Evolutionary conservation across 2,113 vertebrate genomes (phyloP).

Genomic region (Corynorhinus townsendii): DNA sequence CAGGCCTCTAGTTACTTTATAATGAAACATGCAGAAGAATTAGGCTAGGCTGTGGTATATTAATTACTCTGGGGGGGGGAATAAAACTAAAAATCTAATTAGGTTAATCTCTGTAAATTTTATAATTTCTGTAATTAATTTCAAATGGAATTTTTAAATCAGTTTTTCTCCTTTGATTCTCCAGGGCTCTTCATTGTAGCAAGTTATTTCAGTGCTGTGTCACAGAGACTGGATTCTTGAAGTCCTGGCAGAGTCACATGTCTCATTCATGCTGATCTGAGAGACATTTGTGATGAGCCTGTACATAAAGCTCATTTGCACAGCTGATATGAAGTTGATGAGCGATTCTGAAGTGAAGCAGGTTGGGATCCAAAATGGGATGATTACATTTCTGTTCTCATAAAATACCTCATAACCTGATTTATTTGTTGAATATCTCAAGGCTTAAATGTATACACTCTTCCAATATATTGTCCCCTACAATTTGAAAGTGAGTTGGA

Average conservation of each 20-base stretch:
- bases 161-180: constrained; percentile 27
- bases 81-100: background rate
- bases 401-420: background rate
- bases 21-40: background rate
- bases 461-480: background rate
- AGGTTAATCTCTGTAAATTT: constrained; percentile 59
- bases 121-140: constrained; percentile 60
- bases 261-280: background rate
- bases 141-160: constrained; percentile 31
- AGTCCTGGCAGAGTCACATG: background rate
- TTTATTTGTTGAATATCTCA: background rate
- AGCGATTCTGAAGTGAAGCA: background rate
- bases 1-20: background rate
- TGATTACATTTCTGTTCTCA: constrained; percentile 6
- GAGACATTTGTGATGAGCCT: background rate
- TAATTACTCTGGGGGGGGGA: background rate
- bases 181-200: background rate
- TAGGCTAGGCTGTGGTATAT: background rate
- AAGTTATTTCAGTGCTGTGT: background rate
- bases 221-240: background rate
- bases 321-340: background rate
- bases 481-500: background rate
- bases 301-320: background rate
- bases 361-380: background rate
- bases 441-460: background rate